Conservation (phyloP, 2,888 invertebrate genomes). For the Cataglyphis livida region DNA sequence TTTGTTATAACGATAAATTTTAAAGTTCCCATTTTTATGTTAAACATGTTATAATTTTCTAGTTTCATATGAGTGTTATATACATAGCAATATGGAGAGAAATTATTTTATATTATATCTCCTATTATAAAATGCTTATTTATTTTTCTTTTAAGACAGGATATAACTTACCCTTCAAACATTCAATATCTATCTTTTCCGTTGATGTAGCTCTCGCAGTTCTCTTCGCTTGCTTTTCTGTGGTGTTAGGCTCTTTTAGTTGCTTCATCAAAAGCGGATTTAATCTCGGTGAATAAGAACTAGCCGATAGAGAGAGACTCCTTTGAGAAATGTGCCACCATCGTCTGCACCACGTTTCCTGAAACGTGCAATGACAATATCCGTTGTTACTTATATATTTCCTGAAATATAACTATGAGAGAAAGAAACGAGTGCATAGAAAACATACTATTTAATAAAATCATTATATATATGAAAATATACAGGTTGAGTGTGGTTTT, state of each 20-base stretch:
- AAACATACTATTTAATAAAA: neutral
- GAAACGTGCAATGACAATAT: constrained; percentile 70
- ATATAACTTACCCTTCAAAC: constrained; percentile 53
- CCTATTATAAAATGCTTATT: neutral
- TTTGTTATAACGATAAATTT: neutral
- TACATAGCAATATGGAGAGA: neutral
- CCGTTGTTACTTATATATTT: constrained; percentile 11
- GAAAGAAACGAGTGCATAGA: neutral
- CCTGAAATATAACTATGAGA: neutral
- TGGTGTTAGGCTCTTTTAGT: constrained; percentile 45
- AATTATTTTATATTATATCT: neutral
- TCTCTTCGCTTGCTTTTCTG: constrained; percentile 52
- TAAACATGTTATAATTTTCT: neutral
- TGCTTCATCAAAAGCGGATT: constrained; percentile 78
- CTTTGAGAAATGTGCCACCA: constrained; percentile 86
- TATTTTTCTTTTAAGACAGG: neutral
- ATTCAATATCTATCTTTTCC: neutral
- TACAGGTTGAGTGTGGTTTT: neutral
- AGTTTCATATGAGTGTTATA: neutral
- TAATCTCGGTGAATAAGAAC: constrained; percentile 78
- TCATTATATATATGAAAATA: neutral
- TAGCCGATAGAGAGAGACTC: constrained; percentile 77
- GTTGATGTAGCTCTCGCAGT: constrained; percentile 1
- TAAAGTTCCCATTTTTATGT: neutral
- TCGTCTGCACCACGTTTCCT: constrained; percentile 90